Percentiles rank a stretch among this genome's conserved stretches.
phyloP scores from a whole-genome alignment of 2,888 invertebrate genomes.

The Lordiphosa fenestrarum region DNA sequence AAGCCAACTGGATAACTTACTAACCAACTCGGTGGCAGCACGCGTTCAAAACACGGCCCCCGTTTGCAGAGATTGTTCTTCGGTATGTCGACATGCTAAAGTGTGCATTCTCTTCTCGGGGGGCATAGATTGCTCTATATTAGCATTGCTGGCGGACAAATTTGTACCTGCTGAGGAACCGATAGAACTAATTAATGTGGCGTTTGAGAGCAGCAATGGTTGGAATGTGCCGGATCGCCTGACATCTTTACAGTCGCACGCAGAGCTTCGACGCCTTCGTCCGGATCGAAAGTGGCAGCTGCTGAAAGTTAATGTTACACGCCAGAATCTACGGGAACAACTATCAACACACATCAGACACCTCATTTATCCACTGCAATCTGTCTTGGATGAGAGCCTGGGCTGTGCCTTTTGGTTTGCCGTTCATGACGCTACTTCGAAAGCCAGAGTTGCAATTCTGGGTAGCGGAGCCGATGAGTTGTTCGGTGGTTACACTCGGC shows the following conservation, averaged over 20 bases:
- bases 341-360: slow-evolving; percentile 85
- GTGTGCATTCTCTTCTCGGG: slow-evolving; percentile 96
- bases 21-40: slow-evolving; percentile 40
- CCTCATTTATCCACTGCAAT: slow-evolving; percentile 91
- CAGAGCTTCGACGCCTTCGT: slow-evolving; percentile 86
- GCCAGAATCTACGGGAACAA: slow-evolving; percentile 83
- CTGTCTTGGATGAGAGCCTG: slow-evolving; percentile 96
- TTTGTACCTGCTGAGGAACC: slow-evolving; percentile 84
- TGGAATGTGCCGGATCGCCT: slow-evolving; percentile 91
- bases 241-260: slow-evolving; percentile 87
- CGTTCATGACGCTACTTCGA: slow-evolving; percentile 79
- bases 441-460: slow-evolving; percentile 81
- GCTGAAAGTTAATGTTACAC: slow-evolving; percentile 88
- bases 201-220: slow-evolving; percentile 83
- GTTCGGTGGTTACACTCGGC: slow-evolving; percentile 95
- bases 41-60: slow-evolving; percentile 51
- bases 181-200: slow-evolving; percentile 97
- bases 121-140: slow-evolving; percentile 96
- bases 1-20: slow-evolving; percentile 26
- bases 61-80: slow-evolving; percentile 35
- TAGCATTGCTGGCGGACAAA: slow-evolving; percentile 90
- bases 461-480: slow-evolving; percentile 99
- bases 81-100: slow-evolving; percentile 83
- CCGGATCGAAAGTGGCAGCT: slow-evolving; percentile 89
- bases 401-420: slow-evolving; percentile 99